Evolutionary conservation across 2,888 invertebrate species (phyloP), one percentile per base, ranked within the genome.

Genomic region (Brassicogethes aeneus): DNA sequence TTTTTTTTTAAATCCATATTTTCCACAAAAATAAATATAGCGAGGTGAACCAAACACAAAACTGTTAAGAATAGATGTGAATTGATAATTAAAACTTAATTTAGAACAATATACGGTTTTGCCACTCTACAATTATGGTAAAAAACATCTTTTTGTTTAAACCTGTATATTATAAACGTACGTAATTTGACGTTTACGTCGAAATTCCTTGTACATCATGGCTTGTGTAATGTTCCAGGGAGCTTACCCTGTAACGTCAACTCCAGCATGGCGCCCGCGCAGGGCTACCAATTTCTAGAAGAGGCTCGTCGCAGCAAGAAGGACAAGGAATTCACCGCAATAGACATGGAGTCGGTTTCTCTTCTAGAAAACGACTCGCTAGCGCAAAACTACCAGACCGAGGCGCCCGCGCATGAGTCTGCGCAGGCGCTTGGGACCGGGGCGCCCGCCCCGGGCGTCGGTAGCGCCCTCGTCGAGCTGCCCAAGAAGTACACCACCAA

Each of bases 171-270:
- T n/a, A n/a, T n/a, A n/a, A n/a, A n/a, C n/a, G n/a, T n/a, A n/a
- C n/a, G n/a, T n/a, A n/a, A n/a, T n/a, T n/a, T n/a, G n/a, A n/a
- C n/a, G n/a, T n/a, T n/a, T n/a, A n/a, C n/a, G n/a, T n/a, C n/a
- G n/a, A n/a, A n/a, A n/a, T n/a, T n/a, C n/a, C n/a, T n/a, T n/a
- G n/a, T n/a, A n/a, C n/a, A n/a, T n/a, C n/a, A n/a, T n/a, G n/a
- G n/a, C n/a, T n/a, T n/a, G n/a, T n/a, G n/a, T n/a, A 23, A 23
- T 23, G 44, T 53, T 52, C 12, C 48, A 64, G 64, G 66, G 50
- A 66, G 65, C 49, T 53, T 68, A 37, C 68, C 68, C 17, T 65
- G 66, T 50, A 65, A 68, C 52, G 67, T 67, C 14, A 68, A 67
- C 50, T 61, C 61, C 13, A 61, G 63, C 34, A 51, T 54, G 5